Evolutionary conservation across 2,797 vertebrate species (phyloP).

Genomic region (Anas bernieri): DNA sequence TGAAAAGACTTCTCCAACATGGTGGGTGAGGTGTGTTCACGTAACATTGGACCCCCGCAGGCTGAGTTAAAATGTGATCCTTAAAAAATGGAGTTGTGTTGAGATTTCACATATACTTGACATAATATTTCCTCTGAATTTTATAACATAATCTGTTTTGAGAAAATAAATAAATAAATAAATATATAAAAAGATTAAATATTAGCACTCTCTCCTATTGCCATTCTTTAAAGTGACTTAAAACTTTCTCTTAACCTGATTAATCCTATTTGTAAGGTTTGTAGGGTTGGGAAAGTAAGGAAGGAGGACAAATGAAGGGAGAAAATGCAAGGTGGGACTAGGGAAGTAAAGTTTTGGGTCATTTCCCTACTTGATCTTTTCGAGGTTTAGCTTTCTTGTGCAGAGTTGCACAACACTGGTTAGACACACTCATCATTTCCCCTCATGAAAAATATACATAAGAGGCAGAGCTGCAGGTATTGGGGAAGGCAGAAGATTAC

Average conservation of each 20-base stretch:
- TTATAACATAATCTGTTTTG: constrained; percentile 1
- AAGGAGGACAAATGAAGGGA: neutral
- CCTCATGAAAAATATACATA: neutral
- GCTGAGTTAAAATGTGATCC: neutral
- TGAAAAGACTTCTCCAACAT: neutral
- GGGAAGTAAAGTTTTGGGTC: neutral
- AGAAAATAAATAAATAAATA: neutral
- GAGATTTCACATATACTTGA: constrained; percentile 3
- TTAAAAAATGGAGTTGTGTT: neutral
- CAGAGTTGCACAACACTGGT: neutral
- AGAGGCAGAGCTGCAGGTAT: rapidly evolving
- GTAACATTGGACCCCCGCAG: neutral
- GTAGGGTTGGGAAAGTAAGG: neutral
- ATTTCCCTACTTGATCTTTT: neutral
- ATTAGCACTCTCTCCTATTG: neutral
- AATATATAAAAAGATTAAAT: neutral
- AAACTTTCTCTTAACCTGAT: neutral
- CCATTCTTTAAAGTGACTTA: neutral
- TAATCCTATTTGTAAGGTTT: constrained; percentile 5
- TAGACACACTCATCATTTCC: neutral
- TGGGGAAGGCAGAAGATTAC: neutral
- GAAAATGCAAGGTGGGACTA: neutral
- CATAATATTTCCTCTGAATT: neutral
- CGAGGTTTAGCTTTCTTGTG: neutral
- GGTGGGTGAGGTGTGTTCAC: neutral